Evolutionary conservation across 2,888 invertebrate genomes (phyloP), one percentile per base, ranked within the genome.

Genomic region (Ophion costatus): DNA sequence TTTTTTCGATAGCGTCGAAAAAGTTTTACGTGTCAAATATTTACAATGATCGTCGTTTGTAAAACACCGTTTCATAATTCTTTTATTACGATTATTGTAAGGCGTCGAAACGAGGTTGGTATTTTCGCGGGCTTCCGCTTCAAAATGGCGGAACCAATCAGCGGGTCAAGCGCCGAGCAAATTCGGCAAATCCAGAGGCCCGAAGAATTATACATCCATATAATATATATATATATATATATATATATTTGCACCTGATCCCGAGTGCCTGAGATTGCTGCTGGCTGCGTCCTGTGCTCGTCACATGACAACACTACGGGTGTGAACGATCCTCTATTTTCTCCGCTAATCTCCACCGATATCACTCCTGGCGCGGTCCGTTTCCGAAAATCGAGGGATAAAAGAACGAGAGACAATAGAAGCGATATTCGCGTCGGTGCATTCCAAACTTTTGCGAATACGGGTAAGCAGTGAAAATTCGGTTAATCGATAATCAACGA

Each of bases 221-320:
- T 10, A 63, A 14, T 5, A 17, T 14, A 45, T 10, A 63, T 9
- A 22, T 22, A 20, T 22, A 22, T n/a, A 63, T 29, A 66, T n/a
- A 33, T 38, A 38, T 20, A 56, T 56, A 63, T 79, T 71, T 71
- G 64, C 79, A 78, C 78, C 78, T 73, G 80, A 80, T 76, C 80
- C 76, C 76, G 66, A 82, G 69, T 69, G 51, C 17, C 51, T 51
- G 51, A 51, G 74, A 56, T 64, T 76, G 82, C 82, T 82, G 84
- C 74, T 84, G 66, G 61, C 84, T 77, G 84, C 71, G 82, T 85
- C 82, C 84, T 85, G 70, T 74, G 84, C 82, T 89, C 88, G 89
- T 92, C 92, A 92, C 92, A 92, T 92, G 92, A 92, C 91, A 92
- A 86, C 89, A 88, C 79, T 80, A 90, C 90, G 90, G 90, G 92